Percentiles rank a stretch among this genome's conserved stretches.
Evolutionary conservation across 2,888 invertebrate species (phyloP).

Genomic region (Cyclophora albipunctata): DNA sequence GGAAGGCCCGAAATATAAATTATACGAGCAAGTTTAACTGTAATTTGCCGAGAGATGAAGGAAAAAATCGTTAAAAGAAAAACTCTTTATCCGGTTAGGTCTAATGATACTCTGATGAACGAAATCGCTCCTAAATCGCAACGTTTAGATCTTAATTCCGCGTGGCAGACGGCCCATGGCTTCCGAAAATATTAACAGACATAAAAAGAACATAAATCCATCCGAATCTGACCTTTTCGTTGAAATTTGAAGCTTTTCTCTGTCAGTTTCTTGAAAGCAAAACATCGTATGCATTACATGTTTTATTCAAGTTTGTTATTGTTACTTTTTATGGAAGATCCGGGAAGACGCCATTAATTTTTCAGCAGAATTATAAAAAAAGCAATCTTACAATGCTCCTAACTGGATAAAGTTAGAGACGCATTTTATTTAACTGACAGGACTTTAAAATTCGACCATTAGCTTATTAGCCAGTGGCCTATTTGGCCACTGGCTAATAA

Average conservation of each 20-base stretch:
- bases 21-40: slow-evolving; percentile 18
- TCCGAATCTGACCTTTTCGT: slow-evolving; percentile 9
- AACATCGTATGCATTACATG: slow-evolving; percentile 2
- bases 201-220: slow-evolving; percentile 22
- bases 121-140: slow-evolving; percentile 23
- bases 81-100: slow-evolving; percentile 17
- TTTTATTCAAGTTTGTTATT: too few relatives aligned
- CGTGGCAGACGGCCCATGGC: slow-evolving; percentile 13
- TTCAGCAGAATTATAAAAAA: too few relatives aligned
- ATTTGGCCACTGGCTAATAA: too few relatives aligned
- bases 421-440: background rate
- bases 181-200: slow-evolving; percentile 23
- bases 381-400: too few relatives aligned
- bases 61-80: slow-evolving; percentile 13
- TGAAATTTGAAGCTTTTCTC: slow-evolving; percentile 7
- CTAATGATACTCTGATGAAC: slow-evolving; percentile 18
- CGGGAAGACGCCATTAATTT: too few relatives aligned
- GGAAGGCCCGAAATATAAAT: slow-evolving; percentile 16
- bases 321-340: too few relatives aligned
- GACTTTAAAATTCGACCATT: too few relatives aligned
- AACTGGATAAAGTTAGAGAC: background rate
- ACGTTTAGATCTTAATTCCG: slow-evolving; percentile 17
- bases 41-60: slow-evolving; percentile 13
- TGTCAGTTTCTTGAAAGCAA: slow-evolving; percentile 3
- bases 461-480: too few relatives aligned